Percentiles rank a stretch among this genome's conserved stretches.
Conservation (phyloP, 2,888 invertebrate species). For the Cinara cedri region DNA sequence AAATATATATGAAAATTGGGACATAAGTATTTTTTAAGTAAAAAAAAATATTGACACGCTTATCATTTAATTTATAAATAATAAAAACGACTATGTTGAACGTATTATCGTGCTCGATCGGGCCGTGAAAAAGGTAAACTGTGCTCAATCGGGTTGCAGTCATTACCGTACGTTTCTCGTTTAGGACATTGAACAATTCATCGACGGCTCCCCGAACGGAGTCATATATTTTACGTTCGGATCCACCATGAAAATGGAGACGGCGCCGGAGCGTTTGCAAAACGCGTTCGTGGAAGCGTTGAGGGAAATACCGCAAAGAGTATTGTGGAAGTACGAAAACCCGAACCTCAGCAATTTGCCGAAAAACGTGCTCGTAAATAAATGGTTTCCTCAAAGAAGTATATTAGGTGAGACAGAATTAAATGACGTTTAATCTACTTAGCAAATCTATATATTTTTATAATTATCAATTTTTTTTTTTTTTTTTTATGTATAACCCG, state of each 20-base stretch:
- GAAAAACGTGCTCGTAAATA: slow-evolving; percentile 47
- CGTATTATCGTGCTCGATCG: no score
- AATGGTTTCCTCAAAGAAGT: slow-evolving; percentile 58
- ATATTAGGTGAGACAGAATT: slow-evolving; percentile 55
- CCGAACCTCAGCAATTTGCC: slow-evolving; percentile 14
- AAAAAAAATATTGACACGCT: no score
- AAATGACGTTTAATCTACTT: no score
- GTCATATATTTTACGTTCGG: slow-evolving; percentile 58
- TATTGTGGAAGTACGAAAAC: slow-evolving; percentile 58
- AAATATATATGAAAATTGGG: no score
- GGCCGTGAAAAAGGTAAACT: no score
- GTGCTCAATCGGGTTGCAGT: background rate
- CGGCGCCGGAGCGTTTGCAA: slow-evolving; percentile 49
- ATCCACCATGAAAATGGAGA: slow-evolving; percentile 53
- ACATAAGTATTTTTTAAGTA: no score
- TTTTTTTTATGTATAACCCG: no score
- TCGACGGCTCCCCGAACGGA: slow-evolving; percentile 56
- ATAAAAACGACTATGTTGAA: no score
- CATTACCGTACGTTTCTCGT: background rate
- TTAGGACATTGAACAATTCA: slow-evolving; percentile 54
- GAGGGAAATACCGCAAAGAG: slow-evolving; percentile 47
- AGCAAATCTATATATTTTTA: no score
- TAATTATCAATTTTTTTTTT: no score
- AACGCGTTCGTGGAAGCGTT: slow-evolving; percentile 54
- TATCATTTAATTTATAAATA: no score